Conservation (phyloP, 2,797 vertebrate genomes). For the Pygocentrus nattereri region DNA sequence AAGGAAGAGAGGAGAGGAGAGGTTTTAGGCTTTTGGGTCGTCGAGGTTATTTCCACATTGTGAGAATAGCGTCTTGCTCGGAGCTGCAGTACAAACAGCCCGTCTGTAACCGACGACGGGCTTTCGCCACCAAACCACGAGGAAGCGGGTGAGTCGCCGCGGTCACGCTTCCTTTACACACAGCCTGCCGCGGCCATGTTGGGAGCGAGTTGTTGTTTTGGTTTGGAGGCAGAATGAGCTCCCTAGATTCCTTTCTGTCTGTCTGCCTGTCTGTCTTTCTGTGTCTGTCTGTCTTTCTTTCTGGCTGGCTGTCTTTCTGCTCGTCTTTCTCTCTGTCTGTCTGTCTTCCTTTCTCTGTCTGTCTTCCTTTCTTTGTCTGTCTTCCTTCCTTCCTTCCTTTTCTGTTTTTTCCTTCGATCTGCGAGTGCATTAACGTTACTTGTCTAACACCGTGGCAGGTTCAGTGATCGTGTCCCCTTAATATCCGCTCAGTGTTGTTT, state of each 20-base stretch:
- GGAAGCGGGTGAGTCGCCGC: conserved; percentile 79
- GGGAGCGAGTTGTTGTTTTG: conserved; percentile 78
- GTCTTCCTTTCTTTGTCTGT: too few relatives aligned
- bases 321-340: too few relatives aligned
- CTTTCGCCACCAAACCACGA: conserved; percentile 70
- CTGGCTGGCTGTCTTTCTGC: too few relatives aligned
- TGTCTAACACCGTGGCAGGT: too few relatives aligned
- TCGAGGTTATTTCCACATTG: conserved; percentile 64
- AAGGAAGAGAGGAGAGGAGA: conserved; percentile 51
- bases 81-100: conserved; percentile 54
- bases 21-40: conserved; percentile 43
- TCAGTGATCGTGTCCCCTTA: too few relatives aligned
- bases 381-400: too few relatives aligned
- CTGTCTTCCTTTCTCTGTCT: too few relatives aligned
- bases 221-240: conserved; percentile 60
- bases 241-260: too few relatives aligned
- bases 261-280: too few relatives aligned
- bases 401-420: background rate
- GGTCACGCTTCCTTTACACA: background rate
- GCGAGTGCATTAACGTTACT: too few relatives aligned
- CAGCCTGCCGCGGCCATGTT: conserved; percentile 75
- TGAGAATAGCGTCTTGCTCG: conserved; percentile 63
- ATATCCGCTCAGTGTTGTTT: too few relatives aligned
- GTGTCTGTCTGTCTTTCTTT: too few relatives aligned
- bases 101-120: conserved; percentile 66